Conservation (phyloP, 2,113 vertebrate species). For the Myrmophylax atrothorax region DNA sequence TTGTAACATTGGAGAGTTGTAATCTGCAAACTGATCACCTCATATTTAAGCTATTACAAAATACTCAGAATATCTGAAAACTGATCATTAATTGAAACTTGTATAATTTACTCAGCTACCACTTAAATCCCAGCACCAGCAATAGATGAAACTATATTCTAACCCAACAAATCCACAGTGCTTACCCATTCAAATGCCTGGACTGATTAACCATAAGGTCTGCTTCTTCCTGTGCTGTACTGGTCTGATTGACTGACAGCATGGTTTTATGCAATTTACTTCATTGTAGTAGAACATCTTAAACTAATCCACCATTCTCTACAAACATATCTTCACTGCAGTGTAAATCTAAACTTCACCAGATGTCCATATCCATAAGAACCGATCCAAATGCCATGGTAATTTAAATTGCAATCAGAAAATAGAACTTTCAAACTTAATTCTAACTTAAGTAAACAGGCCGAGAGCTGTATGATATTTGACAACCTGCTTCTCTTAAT, state of each 20-base stretch:
- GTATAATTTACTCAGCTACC: neutral
- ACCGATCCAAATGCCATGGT: neutral
- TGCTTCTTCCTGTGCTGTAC: neutral
- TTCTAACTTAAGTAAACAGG: neutral
- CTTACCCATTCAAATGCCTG: neutral
- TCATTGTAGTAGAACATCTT: neutral
- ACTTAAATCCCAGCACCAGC: neutral
- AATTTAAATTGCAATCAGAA: neutral
- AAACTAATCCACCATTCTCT: neutral
- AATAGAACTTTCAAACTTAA: neutral
- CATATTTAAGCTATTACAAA: neutral
- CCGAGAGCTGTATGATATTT: neutral
- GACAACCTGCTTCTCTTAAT: neutral
- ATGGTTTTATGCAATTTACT: neutral
- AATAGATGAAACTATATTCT: neutral
- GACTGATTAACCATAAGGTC: neutral
- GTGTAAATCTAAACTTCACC: neutral
- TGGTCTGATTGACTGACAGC: neutral
- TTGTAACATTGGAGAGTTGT: neutral
- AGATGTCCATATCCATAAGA: neutral
- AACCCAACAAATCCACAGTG: neutral
- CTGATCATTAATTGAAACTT: neutral
- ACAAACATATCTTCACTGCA: neutral
- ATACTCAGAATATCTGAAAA: neutral
- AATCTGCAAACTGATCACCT: neutral